Evolutionary conservation across 1,140 invertebrate species (phyloP).

Genomic region (Bombus difficillimus): DNA sequence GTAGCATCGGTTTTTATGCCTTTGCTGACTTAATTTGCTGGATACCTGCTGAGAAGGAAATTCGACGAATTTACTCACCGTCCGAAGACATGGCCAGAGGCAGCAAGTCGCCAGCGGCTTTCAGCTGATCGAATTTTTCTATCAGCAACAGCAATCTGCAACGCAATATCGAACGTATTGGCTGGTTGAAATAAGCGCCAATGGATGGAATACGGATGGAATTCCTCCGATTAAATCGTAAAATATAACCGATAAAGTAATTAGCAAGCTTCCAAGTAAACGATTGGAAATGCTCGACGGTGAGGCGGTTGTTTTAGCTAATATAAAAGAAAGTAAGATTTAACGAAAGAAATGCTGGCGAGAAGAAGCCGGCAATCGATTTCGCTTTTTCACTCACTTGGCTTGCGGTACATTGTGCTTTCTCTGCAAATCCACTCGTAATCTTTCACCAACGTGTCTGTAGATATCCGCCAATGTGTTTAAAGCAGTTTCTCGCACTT

Average conservation of each 20-base stretch:
- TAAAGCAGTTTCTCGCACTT: conserved; percentile 93
- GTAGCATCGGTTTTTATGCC: conserved; percentile 34
- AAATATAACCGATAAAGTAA: too few species aligned
- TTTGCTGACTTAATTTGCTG: conserved; percentile 42
- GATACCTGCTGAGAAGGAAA: conserved; percentile 28
- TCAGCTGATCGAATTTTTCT: conserved; percentile 94
- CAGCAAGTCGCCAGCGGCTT: conserved; percentile 90
- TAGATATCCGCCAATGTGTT: conserved; percentile 95
- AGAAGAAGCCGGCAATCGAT: conserved; percentile 49
- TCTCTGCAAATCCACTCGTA: conserved; percentile 91
- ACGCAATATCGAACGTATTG: not conserved
- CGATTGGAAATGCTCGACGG: not conserved
- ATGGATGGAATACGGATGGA: not conserved
- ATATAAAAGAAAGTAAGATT: not conserved
- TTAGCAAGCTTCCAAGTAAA: fast-evolving
- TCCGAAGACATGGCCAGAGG: conserved; percentile 86
- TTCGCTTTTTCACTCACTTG: conserved; percentile 85
- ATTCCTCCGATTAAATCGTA: not conserved
- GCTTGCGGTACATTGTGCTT: conserved; percentile 91
- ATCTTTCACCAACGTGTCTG: conserved; percentile 95
- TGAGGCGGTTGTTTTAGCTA: not conserved
- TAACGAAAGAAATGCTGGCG: not conserved
- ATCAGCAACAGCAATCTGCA: conserved; percentile 87
- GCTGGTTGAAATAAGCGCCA: not conserved
- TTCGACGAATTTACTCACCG: conserved; percentile 72